Conservation (phyloP, 2,797 vertebrate species). For the Aselliscus stoliczkanus region DNA sequence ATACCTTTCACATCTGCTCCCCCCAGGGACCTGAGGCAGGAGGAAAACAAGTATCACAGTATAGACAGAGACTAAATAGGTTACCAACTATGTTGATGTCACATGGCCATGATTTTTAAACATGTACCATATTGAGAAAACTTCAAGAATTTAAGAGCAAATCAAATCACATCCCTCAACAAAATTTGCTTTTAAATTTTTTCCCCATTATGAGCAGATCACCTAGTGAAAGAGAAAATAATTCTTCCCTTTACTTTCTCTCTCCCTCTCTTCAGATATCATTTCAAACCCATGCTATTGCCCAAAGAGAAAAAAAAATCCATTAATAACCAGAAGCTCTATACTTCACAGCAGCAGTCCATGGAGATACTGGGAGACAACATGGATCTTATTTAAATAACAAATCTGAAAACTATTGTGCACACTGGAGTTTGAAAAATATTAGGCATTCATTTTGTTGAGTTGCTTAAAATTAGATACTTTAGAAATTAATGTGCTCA, state of each 20-base stretch:
- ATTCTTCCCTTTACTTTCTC: background rate
- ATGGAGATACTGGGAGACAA: background rate
- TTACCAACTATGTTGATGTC: background rate
- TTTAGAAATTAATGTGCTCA: constrained; percentile 37
- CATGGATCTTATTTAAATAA: background rate
- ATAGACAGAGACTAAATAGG: background rate
- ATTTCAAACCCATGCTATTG: background rate
- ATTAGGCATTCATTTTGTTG: constrained; percentile 1
- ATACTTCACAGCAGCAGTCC: background rate
- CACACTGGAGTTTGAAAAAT: background rate
- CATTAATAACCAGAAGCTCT: background rate
- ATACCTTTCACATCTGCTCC: background rate
- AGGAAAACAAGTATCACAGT: background rate
- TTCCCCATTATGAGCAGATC: background rate
- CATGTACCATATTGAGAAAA: background rate
- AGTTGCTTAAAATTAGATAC: constrained; percentile 33
- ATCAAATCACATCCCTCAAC: background rate
- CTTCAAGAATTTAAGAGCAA: background rate
- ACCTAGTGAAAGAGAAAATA: background rate
- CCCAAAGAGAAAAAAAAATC: background rate
- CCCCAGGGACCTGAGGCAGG: background rate
- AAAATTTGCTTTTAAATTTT: background rate
- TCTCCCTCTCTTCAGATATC: background rate
- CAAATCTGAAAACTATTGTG: background rate
- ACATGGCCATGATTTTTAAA: background rate